Conservation (phyloP, 2,797 vertebrate species). For the Podarcis lilfordi region DNA sequence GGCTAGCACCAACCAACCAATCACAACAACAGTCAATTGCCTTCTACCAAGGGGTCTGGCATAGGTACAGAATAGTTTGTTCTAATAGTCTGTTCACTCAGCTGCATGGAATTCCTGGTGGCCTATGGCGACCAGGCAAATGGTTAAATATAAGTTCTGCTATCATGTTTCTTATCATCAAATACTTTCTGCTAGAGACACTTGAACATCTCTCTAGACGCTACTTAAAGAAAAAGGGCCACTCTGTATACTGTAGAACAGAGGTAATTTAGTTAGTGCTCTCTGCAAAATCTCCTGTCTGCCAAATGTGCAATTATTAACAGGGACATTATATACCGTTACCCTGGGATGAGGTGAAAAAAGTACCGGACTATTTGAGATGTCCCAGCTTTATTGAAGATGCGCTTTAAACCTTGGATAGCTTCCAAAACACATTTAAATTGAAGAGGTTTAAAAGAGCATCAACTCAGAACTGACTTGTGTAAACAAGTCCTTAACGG, state of each 20-base stretch:
- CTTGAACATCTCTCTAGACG: neutral
- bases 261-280: neutral
- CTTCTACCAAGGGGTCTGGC: neutral
- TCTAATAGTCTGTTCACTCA: too few species aligned
- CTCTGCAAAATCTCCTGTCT: neutral
- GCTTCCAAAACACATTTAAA: conserved; percentile 7
- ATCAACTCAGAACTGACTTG: neutral
- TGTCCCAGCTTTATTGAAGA: neutral
- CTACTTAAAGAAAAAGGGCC: neutral
- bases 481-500: neutral
- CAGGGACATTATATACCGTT: neutral
- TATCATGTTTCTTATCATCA: neutral
- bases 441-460: neutral
- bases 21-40: neutral
- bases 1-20: neutral
- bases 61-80: neutral
- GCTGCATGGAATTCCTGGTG: neutral
- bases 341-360: neutral
- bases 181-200: neutral
- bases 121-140: neutral
- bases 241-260: neutral
- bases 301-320: neutral
- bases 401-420: conserved; percentile 4
- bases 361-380: neutral
- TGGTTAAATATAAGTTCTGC: neutral